Base-by-base conservation (phyloP, 2,888 invertebrate species). In the Adineta ricciae region DNA sequence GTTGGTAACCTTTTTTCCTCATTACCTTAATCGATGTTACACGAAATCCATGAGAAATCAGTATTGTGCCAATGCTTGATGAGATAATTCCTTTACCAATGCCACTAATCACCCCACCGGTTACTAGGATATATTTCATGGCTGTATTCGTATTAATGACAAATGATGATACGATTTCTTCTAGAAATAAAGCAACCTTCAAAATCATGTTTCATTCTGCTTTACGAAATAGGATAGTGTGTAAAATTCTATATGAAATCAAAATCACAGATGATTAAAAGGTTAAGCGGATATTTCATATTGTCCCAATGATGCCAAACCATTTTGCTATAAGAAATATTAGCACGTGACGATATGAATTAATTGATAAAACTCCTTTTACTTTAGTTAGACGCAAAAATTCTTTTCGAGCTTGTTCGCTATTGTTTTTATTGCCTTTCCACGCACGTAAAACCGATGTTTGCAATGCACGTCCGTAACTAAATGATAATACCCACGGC, bases 101-200 rank as follows among this genome's bases (percentile, higher is more conserved):
- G 83, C 99, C 99, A 92, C 97, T 97, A 88, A 99, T 99, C 84
- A 99, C 99, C 88, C 99, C 99, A 85, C 99, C 99, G 86, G 97
- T 98, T 49, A 99, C 97, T 88, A 99, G 92, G 89, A 99, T 96
- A 90, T 98, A 98, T 91, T 98, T 98, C 96, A 98, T 91, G 46
- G 41, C 50, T 46, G 36, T 78, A 11, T 46, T 46, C 46, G 46
- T 46, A 64, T 19, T 64, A 14, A 32, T 4, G 1, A 64, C 5
- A 7, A 56, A 64, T 5, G 46, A 46, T 46, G 5, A 46, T 46
- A 46, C 8, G 46, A 46, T 46, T 46, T 4, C 32, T 64, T 64
- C 32, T 32, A 64, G 16, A 64, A 64, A 36, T 2, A 8, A 56
- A 27, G 9, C 50, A 52, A 52, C 19, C 21, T 19, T 50, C 3